These are phyloP conservation scores for Porites divaricata DNA, from an alignment of 92 coral and sea anemone species.

Conservation along the genomic window DNA sequence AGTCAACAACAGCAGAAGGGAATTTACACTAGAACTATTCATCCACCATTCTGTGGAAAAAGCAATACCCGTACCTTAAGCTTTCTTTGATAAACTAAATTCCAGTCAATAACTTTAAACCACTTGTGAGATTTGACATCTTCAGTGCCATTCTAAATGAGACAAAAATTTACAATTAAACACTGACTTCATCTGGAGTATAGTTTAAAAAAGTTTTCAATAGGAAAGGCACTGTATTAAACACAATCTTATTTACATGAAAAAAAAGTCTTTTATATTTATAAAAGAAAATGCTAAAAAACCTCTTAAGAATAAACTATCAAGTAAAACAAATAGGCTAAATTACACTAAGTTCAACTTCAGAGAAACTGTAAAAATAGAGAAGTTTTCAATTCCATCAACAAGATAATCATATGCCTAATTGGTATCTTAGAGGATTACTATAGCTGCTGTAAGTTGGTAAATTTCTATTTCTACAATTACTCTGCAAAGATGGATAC, in stretches of 20 bases:
- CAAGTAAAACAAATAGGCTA: too few relatives aligned
- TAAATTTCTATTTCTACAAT: background rate
- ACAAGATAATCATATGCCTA: too few relatives aligned
- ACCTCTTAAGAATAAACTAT: too few relatives aligned
- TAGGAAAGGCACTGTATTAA: background rate
- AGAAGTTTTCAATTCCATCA: too few relatives aligned
- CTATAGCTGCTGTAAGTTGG: too few relatives aligned
- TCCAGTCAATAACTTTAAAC: constrained; percentile 99
- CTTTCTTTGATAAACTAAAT: constrained; percentile 93
- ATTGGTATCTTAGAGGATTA: too few relatives aligned
- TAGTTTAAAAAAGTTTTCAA: background rate
- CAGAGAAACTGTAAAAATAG: too few relatives aligned
- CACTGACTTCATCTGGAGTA: background rate
- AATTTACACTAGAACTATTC: too few relatives aligned
- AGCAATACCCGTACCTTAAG: constrained; percentile 63
- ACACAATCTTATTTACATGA: background rate
- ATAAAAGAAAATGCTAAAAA: too few relatives aligned
- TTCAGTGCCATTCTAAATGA: constrained; percentile 90
- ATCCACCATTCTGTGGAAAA: background rate
- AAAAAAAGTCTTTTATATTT: too few relatives aligned
- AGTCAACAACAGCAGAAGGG: too few relatives aligned
- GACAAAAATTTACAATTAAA: background rate
- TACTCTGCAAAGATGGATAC: background rate
- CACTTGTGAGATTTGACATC: constrained; percentile 98
- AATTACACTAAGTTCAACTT: too few relatives aligned